Percentiles rank a stretch among this genome's conserved stretches.
Conservation (phyloP, 2,113 vertebrate genomes). For the Sminthopsis crassicaudata region DNA sequence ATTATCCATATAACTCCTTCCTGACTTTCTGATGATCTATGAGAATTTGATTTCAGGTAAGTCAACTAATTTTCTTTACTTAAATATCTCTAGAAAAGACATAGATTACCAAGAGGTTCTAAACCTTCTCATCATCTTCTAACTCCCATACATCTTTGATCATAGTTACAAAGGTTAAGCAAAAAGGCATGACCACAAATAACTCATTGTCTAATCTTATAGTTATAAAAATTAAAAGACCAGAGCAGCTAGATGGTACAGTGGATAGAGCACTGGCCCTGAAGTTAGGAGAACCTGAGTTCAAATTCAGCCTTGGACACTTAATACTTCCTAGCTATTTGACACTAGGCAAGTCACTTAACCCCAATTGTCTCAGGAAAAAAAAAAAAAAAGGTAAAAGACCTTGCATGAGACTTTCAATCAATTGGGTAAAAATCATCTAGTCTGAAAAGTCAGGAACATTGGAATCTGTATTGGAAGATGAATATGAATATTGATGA, state of each 20-base stretch:
- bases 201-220: background rate
- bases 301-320: no score
- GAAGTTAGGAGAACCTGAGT: no score
- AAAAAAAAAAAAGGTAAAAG: background rate
- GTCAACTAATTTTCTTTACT: background rate
- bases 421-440: background rate
- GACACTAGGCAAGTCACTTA: no score
- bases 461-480: background rate
- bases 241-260: no score
- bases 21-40: background rate
- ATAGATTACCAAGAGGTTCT: background rate
- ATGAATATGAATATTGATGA: background rate
- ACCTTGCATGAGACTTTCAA: background rate
- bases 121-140: background rate
- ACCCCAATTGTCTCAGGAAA: no score
- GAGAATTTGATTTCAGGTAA: background rate
- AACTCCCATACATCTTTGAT: background rate
- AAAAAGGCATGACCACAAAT: background rate
- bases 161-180: background rate
- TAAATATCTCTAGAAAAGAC: background rate
- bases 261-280: no score
- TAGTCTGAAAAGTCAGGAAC: background rate
- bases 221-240: background rate
- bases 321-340: no score
- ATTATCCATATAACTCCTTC: background rate